phyloP scores from a whole-genome alignment of 2,797 vertebrate species.

The Danio jaintianensis region DNA sequence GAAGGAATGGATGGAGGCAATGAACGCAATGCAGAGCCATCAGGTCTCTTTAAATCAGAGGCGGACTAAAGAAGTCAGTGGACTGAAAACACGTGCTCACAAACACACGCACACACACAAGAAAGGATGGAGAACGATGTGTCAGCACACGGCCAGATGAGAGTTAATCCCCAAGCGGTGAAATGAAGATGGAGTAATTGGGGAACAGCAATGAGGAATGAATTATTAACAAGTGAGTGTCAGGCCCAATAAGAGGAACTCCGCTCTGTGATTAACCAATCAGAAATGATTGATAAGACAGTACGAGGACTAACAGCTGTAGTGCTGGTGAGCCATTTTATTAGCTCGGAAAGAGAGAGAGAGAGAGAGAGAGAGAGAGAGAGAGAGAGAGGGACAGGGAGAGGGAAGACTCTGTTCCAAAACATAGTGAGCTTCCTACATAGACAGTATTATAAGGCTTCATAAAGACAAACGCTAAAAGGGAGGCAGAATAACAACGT shows the following conservation, averaged over 20 bases:
- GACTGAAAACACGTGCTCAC: slow-evolving; percentile 30
- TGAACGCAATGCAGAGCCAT: slow-evolving; percentile 27
- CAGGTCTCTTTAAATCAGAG: slow-evolving; percentile 25
- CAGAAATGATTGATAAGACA: slow-evolving; percentile 35
- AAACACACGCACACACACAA: slow-evolving; percentile 24
- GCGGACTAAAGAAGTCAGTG: slow-evolving; percentile 20
- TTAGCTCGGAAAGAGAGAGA: not conserved
- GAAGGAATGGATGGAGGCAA: slow-evolving; percentile 38
- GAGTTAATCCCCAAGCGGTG: slow-evolving; percentile 31
- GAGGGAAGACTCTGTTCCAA: slow-evolving; percentile 1
- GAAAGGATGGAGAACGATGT: not conserved
- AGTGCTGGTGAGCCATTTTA: slow-evolving; percentile 22
- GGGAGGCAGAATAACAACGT: not conserved
- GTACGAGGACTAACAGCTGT: slow-evolving; percentile 18
- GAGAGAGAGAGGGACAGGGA: not conserved
- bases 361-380: not conserved
- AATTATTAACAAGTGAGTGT: slow-evolving; percentile 49
- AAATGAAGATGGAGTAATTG: slow-evolving; percentile 46
- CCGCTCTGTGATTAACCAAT: slow-evolving; percentile 39
- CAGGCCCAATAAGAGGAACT: slow-evolving; percentile 41
- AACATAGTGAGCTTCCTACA: slow-evolving; percentile 18
- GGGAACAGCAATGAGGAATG: slow-evolving; percentile 40
- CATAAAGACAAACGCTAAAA: not conserved
- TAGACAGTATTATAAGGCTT: not conserved
- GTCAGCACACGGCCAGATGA: slow-evolving; percentile 32